Evolutionary conservation across 2,888 invertebrate species (phyloP).

Genomic region (Hybos culiciformis): DNA sequence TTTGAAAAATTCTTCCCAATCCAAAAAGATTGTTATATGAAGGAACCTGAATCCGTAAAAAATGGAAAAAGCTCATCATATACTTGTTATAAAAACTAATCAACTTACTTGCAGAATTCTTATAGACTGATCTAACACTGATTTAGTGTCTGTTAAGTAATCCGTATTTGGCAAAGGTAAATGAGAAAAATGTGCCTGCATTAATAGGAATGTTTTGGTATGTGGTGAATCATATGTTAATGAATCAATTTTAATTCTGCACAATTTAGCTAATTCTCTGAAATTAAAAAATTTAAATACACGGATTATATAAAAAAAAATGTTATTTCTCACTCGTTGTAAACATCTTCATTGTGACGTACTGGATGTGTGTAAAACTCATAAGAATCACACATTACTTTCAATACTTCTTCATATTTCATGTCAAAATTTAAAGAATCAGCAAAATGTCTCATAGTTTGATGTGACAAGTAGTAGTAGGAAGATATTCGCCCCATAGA

Average conservation of each 20-base stretch:
- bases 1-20: too few species aligned
- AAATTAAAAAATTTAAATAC: slow-evolving; percentile 17
- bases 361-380: slow-evolving; percentile 93
- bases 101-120: slow-evolving; percentile 71
- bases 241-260: slow-evolving; percentile 57
- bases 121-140: slow-evolving; percentile 90
- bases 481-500: slow-evolving; percentile 89
- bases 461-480: slow-evolving; percentile 90
- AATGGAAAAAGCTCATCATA: too few species aligned
- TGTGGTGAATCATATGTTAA: slow-evolving; percentile 78
- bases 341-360: slow-evolving; percentile 89
- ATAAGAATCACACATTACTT: slow-evolving; percentile 67
- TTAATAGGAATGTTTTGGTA: slow-evolving; percentile 82
- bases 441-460: slow-evolving; percentile 75
- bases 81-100: too few species aligned
- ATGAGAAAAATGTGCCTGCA: slow-evolving; percentile 89
- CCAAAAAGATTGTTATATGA: too few species aligned
- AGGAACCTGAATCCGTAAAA: too few species aligned
- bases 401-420: slow-evolving; percentile 56
- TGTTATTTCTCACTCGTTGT: slow-evolving; percentile 59
- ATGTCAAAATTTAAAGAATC: slow-evolving; percentile 49
- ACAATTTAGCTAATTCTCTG: slow-evolving; percentile 67
- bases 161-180: slow-evolving; percentile 76
- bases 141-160: slow-evolving; percentile 91
- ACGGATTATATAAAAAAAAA: neutral